These are phyloP conservation scores for Upupa epops DNA, from an alignment of 2,113 vertebrate species.

Conservation along the genomic window DNA sequence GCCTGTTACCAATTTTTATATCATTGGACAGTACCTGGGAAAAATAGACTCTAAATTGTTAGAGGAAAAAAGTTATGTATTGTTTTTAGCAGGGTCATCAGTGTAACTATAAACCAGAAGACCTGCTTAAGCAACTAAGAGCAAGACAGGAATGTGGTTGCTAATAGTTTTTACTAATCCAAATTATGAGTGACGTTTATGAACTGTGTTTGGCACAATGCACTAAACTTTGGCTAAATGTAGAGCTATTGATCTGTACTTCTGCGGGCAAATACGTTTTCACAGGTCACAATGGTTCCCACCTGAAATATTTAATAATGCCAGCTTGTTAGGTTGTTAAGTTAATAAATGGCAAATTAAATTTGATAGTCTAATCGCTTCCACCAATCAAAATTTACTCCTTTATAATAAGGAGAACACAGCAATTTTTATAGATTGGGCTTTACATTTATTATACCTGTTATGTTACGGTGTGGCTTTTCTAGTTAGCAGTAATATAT, in stretches of 20 bases:
- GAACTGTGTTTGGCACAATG: constrained; percentile 57
- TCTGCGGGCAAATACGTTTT: constrained; percentile 43
- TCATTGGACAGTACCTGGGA: not conserved
- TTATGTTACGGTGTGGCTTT: not conserved
- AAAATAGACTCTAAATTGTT: not conserved
- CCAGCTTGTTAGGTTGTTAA: constrained; percentile 34
- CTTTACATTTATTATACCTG: not conserved
- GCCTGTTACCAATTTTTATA: not conserved
- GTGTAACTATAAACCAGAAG: constrained; percentile 46
- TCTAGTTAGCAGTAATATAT: not conserved
- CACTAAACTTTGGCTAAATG: constrained; percentile 56
- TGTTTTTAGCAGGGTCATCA: constrained; percentile 34
- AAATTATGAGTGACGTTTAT: constrained; percentile 68
- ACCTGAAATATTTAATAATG: constrained; percentile 14
- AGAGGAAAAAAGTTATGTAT: constrained; percentile 41
- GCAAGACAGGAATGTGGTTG: constrained; percentile 9
- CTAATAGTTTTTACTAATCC: constrained; percentile 60
- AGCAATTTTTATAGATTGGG: not conserved
- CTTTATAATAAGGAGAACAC: not conserved
- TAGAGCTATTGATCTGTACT: constrained; percentile 43
- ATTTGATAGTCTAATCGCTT: constrained; percentile 51
- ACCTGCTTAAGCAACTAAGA: constrained; percentile 32
- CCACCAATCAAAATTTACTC: constrained; percentile 20
- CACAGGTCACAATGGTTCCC: constrained; percentile 16
- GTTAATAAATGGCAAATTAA: constrained; percentile 56